These are phyloP conservation scores for Timema podura DNA, from an alignment of 2,888 invertebrate species.

Conservation along the genomic window DNA sequence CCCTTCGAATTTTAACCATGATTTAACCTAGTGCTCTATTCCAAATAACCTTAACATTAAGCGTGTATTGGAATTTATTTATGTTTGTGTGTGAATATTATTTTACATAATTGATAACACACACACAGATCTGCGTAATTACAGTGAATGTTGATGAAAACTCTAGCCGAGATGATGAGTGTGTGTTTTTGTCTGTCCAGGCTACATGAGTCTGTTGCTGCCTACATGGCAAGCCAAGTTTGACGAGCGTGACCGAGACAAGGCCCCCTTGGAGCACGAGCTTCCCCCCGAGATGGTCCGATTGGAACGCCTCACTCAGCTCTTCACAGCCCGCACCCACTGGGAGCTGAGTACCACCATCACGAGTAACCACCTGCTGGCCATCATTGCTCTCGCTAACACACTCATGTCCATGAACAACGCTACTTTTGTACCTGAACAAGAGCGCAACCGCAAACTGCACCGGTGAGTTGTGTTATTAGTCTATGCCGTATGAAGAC, in stretches of 20 bases:
- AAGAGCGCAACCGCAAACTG: slow-evolving; percentile 73
- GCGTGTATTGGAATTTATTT: too few relatives aligned
- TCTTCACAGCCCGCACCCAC: slow-evolving; percentile 83
- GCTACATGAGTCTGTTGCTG: slow-evolving; percentile 89
- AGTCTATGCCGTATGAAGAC: too few relatives aligned
- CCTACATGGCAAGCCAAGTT: slow-evolving; percentile 74
- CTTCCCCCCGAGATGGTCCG: slow-evolving; percentile 68
- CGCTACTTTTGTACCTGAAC: slow-evolving; percentile 87
- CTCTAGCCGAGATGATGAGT: background rate
- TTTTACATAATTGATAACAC: too few relatives aligned
- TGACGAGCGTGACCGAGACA: slow-evolving; percentile 37
- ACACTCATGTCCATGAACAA: slow-evolving; percentile 98
- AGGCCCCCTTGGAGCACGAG: slow-evolving; percentile 45
- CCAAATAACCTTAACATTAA: too few relatives aligned
- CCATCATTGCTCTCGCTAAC: slow-evolving; percentile 91
- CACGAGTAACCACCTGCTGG: slow-evolving; percentile 92
- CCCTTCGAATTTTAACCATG: too few relatives aligned
- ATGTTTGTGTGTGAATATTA: background rate
- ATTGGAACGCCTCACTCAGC: slow-evolving; percentile 72
- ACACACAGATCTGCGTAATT: too few relatives aligned
- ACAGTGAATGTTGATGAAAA: background rate
- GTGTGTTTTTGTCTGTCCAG: slow-evolving; percentile 37
- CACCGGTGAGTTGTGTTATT: slow-evolving; percentile 52
- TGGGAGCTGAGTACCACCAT: slow-evolving; percentile 95
- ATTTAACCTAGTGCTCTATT: too few relatives aligned